A percentile compares a stretch with the other conserved stretches of the same genome.
These are phyloP conservation scores for Drosophila colorata DNA, from an alignment of 2,888 invertebrate genomes.

Conservation along the genomic window DNA sequence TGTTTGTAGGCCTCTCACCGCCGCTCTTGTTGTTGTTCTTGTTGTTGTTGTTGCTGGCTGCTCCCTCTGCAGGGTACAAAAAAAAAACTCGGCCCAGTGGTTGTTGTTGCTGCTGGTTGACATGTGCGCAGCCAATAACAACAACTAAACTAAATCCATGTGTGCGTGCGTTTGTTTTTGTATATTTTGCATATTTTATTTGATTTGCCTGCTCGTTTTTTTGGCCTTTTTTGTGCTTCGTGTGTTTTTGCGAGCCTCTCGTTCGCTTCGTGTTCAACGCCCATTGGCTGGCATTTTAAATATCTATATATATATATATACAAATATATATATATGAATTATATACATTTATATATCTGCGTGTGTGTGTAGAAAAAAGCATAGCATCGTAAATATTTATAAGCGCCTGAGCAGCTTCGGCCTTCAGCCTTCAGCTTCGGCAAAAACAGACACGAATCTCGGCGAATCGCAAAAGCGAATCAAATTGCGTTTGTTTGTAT, in stretches of 20 bases:
- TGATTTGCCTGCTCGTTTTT: conserved; percentile 71
- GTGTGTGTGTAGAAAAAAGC: conserved; percentile 62
- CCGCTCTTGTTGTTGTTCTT: background rate
- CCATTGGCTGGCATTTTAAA: conserved; percentile 69
- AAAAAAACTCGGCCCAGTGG: conserved; percentile 20
- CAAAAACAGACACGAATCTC: conserved; percentile 15
- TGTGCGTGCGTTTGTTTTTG: conserved; percentile 61
- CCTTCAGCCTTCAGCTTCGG: conserved; percentile 35
- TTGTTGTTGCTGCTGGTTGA: conserved; percentile 47
- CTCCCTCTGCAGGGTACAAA: background rate
- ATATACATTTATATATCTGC: conserved; percentile 30
- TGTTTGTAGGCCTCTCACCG: conserved; percentile 44
- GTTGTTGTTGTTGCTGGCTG: conserved; percentile 6
- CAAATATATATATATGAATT: conserved; percentile 35
- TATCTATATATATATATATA: conserved; percentile 52
- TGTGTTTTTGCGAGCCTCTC: conserved; percentile 44
- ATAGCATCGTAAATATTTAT: conserved; percentile 60
- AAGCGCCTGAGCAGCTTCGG: conserved; percentile 46
- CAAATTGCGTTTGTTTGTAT: conserved; percentile 10
- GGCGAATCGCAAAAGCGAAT: conserved; percentile 23
- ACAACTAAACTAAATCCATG: conserved; percentile 70
- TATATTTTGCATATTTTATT: conserved; percentile 81
- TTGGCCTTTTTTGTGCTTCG: conserved; percentile 62
- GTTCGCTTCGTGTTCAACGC: conserved; percentile 70
- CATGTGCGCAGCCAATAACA: conserved; percentile 76